Evolutionary conservation across 1,140 invertebrate genomes (phyloP).

Genomic region (Laupala kohalensis): DNA sequence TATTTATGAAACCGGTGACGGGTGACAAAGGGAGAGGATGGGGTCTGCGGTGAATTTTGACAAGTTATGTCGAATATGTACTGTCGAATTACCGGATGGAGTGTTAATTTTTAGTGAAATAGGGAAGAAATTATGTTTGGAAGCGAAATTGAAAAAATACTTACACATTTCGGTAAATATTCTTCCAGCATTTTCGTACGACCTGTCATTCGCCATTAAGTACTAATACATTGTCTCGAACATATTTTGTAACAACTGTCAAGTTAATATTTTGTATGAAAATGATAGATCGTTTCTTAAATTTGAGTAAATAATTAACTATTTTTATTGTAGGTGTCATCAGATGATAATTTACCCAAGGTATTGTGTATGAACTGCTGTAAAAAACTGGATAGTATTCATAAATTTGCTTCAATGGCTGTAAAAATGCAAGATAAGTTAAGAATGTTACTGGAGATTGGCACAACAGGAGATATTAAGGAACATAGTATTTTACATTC

Average conservation of each 20-base stretch:
- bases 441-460: conserved; percentile 11
- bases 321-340: conserved; percentile 27
- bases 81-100: conserved; percentile 26
- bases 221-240: not conserved
- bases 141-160: conserved; percentile 40
- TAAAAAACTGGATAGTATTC: conserved; percentile 37
- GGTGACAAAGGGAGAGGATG: conserved; percentile 12
- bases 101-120: conserved; percentile 37
- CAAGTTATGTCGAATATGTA: conserved; percentile 37
- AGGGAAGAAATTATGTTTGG: conserved; percentile 33
- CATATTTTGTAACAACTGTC: not conserved
- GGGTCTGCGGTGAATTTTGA: conserved; percentile 13
- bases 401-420: conserved; percentile 41
- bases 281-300: not conserved
- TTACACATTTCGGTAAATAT: conserved; percentile 36
- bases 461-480: conserved; percentile 5
- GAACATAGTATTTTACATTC: conserved; percentile 28
- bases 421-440: conserved; percentile 38
- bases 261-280: not conserved
- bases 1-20: conserved; percentile 8
- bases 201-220: conserved; percentile 12
- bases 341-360: conserved; percentile 40
- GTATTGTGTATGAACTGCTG: conserved; percentile 38
- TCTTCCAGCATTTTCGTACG: not conserved
- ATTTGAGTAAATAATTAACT: not conserved